These are phyloP conservation scores for Seriola dumerili DNA, from an alignment of 2,113 vertebrate species.

Conservation along the genomic window DNA sequence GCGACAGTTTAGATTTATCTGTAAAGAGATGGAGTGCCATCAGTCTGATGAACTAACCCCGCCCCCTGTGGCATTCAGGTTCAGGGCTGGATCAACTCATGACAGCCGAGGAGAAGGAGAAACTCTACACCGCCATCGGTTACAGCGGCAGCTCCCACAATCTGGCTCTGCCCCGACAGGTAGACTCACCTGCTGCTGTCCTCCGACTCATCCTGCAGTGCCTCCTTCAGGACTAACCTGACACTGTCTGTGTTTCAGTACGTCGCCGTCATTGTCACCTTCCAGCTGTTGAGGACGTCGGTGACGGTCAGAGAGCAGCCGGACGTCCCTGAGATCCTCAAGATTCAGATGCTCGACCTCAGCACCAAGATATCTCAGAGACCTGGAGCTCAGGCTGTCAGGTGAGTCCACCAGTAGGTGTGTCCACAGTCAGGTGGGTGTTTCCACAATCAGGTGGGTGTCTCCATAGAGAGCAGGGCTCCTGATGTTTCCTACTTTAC, in stretches of 20 bases:
- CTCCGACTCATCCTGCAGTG: too few species aligned
- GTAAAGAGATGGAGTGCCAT: not conserved
- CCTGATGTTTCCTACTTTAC: not conserved
- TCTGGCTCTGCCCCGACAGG: constrained; percentile 90
- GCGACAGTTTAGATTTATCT: not conserved
- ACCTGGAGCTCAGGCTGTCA: constrained; percentile 91
- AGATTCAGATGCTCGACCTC: constrained; percentile 93
- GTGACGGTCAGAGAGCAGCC: constrained; percentile 90
- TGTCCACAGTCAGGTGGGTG: constrained; percentile 79
- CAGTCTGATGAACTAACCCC: not conserved
- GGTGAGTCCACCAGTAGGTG: too few species aligned
- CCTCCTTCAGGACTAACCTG: not conserved
- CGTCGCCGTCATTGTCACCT: constrained; percentile 88
- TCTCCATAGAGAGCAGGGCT: too few species aligned
- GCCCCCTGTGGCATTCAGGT: constrained; percentile 22
- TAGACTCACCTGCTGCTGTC: constrained; percentile 50
- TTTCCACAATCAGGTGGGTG: too few species aligned
- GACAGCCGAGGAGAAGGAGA: constrained; percentile 93
- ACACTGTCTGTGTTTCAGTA: constrained; percentile 84
- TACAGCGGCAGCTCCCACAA: constrained; percentile 93
- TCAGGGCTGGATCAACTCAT: constrained; percentile 92
- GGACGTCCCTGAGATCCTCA: constrained; percentile 91
- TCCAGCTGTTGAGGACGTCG: constrained; percentile 93
- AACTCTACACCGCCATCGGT: constrained; percentile 96
- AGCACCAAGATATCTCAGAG: constrained; percentile 92